A percentile compares a stretch with the other conserved stretches of the same genome.
Evolutionary conservation across 2,888 invertebrate genomes (phyloP).

Genomic region (Unio delphinus): DNA sequence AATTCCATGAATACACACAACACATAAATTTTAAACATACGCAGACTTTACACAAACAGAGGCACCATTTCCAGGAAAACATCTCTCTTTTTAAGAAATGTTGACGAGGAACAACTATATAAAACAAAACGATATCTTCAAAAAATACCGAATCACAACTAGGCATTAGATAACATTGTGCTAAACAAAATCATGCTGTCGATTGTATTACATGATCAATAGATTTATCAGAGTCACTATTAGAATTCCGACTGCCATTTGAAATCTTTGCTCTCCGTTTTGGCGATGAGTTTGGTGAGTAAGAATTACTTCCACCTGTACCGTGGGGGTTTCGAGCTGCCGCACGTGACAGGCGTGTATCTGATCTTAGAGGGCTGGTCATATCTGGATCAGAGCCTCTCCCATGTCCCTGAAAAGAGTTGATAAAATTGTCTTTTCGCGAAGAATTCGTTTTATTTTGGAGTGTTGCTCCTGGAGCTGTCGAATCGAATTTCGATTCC

Average conservation of each 20-base stretch:
- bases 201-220: constrained; percentile 23
- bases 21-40: too few species aligned
- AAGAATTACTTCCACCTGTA: not conserved
- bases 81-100: too few species aligned
- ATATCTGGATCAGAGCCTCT: not conserved
- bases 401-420: constrained; percentile 1
- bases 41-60: too few species aligned
- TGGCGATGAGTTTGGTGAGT: constrained; percentile 9
- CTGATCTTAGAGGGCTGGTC: not conserved
- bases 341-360: constrained; percentile 3
- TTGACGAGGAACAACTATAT: too few species aligned
- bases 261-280: constrained; percentile 18
- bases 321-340: not conserved
- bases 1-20: too few species aligned
- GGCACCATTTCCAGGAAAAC: too few species aligned
- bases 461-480: too few species aligned
- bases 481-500: not conserved
- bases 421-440: not conserved
- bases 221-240: not conserved
- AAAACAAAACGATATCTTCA: too few species aligned
- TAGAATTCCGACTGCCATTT: not conserved
- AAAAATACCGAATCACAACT: too few species aligned
- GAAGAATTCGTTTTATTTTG: not conserved
- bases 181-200: constrained; percentile 13
- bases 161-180: too few species aligned